These are phyloP conservation scores for Oreotragus oreotragus DNA, from an alignment of 2,113 vertebrate species.

Conservation along the genomic window DNA sequence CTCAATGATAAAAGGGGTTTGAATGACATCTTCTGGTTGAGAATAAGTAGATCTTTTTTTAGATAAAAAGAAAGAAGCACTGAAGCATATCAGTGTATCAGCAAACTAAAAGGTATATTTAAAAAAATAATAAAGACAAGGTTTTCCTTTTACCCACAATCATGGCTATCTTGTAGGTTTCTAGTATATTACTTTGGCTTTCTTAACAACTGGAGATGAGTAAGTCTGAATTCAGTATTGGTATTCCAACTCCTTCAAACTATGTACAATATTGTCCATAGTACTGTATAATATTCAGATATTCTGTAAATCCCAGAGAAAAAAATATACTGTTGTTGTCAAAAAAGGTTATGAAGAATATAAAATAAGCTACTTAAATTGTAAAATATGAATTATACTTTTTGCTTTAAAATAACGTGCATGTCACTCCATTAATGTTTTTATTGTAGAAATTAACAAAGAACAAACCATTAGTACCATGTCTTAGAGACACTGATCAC, in stretches of 20 bases:
- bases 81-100: not conserved
- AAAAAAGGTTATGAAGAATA: not conserved
- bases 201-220: not conserved
- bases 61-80: not conserved
- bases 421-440: not conserved
- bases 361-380: not conserved
- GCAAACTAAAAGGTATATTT: not conserved
- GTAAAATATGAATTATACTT: not conserved
- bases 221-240: not conserved
- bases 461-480: not conserved
- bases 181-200: not conserved
- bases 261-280: not conserved
- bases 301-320: not conserved
- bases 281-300: not conserved
- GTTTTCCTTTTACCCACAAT: not conserved
- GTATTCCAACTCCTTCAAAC: not conserved
- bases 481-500: not conserved
- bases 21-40: conserved; percentile 51
- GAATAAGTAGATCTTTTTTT: not conserved
- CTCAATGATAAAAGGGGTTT: conserved; percentile 16
- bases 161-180: not conserved
- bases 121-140: not conserved
- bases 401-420: not conserved
- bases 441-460: not conserved
- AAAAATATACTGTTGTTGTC: not conserved